A percentile compares a stretch with the other conserved stretches of the same genome.
These are phyloP conservation scores for Thumatha senex DNA, from an alignment of 2,888 invertebrate genomes.

Conservation along the genomic window DNA sequence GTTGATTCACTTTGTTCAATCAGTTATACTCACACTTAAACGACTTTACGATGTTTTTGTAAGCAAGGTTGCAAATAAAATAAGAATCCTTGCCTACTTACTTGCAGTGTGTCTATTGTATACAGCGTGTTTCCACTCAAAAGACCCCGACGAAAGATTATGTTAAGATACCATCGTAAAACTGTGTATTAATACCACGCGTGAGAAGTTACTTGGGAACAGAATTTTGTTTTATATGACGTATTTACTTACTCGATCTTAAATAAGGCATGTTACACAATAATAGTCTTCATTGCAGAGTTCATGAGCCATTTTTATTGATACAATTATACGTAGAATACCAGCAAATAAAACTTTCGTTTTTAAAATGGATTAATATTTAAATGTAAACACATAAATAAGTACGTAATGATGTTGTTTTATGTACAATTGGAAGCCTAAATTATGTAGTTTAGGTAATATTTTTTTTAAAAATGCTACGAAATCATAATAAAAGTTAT, in stretches of 20 bases:
- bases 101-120: not conserved
- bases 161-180: constrained; percentile 14
- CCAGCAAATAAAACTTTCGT: constrained; percentile 12
- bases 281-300: not conserved
- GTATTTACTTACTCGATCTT: constrained; percentile 7
- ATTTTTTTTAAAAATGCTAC: not conserved
- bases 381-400: not conserved
- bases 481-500: too few species aligned
- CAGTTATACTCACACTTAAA: constrained; percentile 6
- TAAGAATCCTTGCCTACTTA: not conserved
- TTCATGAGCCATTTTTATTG: constrained; percentile 10
- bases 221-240: constrained; percentile 10
- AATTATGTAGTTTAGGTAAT: not conserved
- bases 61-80: constrained; percentile 18
- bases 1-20: too few species aligned
- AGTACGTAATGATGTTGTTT: constrained; percentile 3
- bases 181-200: constrained; percentile 8
- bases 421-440: too few species aligned
- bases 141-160: constrained; percentile 12
- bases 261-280: constrained; percentile 14
- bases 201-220: constrained; percentile 8
- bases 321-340: constrained; percentile 6
- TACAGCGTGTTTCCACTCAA: not conserved
- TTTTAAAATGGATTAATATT: constrained; percentile 7
- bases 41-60: constrained; percentile 13